A percentile compares a stretch with the other conserved stretches of the same genome.
Conservation (phyloP, 2,888 invertebrate species). For the Sesia apiformis region DNA sequence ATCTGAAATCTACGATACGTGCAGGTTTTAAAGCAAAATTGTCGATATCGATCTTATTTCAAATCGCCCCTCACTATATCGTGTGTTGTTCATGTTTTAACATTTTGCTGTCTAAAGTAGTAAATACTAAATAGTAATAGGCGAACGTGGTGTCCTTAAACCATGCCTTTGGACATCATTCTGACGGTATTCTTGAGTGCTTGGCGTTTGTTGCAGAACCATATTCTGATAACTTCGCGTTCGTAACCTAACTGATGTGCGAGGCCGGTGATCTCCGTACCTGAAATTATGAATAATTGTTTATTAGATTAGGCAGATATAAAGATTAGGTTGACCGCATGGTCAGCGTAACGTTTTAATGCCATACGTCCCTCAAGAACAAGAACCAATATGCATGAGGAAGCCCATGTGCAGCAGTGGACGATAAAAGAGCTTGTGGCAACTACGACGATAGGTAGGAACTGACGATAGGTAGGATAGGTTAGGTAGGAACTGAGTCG, state of each 20-base stretch:
- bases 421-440: too few relatives aligned
- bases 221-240: slow-evolving; percentile 97
- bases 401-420: too few relatives aligned
- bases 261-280: slow-evolving; percentile 96
- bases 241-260: slow-evolving; percentile 97
- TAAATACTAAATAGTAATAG: not conserved
- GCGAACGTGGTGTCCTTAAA: slow-evolving; percentile 50
- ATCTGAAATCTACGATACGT: slow-evolving; percentile 29
- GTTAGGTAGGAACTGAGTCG: too few relatives aligned
- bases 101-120: slow-evolving; percentile 4
- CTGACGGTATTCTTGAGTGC: slow-evolving; percentile 98
- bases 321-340: too few relatives aligned
- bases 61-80: slow-evolving; percentile 23
- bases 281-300: slow-evolving; percentile 63
- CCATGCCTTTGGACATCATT: slow-evolving; percentile 93
- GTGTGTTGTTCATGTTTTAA: not conserved
- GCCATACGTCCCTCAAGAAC: too few relatives aligned
- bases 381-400: too few relatives aligned
- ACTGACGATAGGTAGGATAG: too few relatives aligned
- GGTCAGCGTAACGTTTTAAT: too few relatives aligned
- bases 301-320: too few relatives aligned
- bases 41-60: slow-evolving; percentile 20
- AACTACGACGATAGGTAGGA: too few relatives aligned
- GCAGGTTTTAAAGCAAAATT: slow-evolving; percentile 33
- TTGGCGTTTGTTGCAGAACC: slow-evolving; percentile 99